Percentiles rank a stretch among this genome's conserved stretches.
Evolutionary conservation across 2,113 vertebrate genomes (phyloP).

Genomic region (Nestor notabilis): DNA sequence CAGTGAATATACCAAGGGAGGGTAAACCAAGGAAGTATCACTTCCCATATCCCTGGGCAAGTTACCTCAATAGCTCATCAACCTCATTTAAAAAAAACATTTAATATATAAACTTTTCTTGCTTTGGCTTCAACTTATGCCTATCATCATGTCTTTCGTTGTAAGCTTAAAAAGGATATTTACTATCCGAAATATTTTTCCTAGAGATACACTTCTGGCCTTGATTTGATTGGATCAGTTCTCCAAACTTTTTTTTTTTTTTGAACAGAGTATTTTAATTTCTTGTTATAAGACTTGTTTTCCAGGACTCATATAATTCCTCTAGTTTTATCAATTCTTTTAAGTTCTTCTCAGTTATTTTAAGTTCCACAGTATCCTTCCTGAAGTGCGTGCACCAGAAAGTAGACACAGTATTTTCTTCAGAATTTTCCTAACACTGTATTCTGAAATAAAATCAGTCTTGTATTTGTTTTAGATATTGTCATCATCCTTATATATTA

Average conservation of each 20-base stretch:
- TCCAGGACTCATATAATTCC: neutral
- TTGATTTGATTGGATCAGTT: neutral
- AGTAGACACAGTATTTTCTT: neutral
- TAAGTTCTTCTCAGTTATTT: neutral
- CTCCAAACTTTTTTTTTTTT: neutral
- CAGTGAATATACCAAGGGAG: neutral
- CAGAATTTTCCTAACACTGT: neutral
- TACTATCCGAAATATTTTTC: neutral
- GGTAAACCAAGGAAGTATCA: neutral
- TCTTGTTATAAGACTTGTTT: neutral
- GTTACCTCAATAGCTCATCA: neutral
- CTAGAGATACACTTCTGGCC: neutral
- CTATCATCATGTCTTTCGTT: neutral
- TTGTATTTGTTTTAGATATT: conserved; percentile 1
- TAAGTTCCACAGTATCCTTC: neutral
- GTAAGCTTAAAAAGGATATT: neutral
- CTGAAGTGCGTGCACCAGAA: neutral
- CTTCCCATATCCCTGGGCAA: neutral
- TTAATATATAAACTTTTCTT: neutral
- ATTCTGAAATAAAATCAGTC: neutral
- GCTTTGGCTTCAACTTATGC: neutral
- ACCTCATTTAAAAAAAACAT: neutral
- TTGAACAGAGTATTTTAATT: neutral
- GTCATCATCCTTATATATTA: neutral
- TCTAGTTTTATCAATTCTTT: neutral